Percentiles rank a stretch among this genome's conserved stretches.
These are phyloP conservation scores for Caenorhabditis wallacei DNA, from an alignment of 2,888 invertebrate genomes.

Conservation along the genomic window DNA sequence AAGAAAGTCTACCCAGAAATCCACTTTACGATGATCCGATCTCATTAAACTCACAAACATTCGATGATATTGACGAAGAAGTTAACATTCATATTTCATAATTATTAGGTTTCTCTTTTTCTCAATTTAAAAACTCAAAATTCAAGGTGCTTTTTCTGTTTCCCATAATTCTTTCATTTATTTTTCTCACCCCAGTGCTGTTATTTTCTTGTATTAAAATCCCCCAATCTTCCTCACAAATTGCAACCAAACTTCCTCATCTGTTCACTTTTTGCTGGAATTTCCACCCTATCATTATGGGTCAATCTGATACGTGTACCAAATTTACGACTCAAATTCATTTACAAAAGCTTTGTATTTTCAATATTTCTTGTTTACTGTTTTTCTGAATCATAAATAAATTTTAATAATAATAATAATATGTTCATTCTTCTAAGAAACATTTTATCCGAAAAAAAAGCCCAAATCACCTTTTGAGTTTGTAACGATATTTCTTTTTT, in stretches of 20 bases:
- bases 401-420: background rate
- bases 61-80: constrained; percentile 63
- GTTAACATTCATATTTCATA: constrained; percentile 60
- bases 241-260: constrained; percentile 13
- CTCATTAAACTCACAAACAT: constrained; percentile 46
- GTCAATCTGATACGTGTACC: constrained; percentile 43
- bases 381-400: constrained; percentile 1
- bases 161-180: constrained; percentile 36
- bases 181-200: constrained; percentile 24
- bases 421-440: too few species aligned
- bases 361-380: constrained; percentile 9
- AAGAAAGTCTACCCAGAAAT: background rate
- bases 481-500: constrained; percentile 48
- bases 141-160: constrained; percentile 14
- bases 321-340: constrained; percentile 35
- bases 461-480: constrained; percentile 23
- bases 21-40: constrained; percentile 66
- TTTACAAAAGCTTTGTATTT: constrained; percentile 32
- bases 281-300: constrained; percentile 24
- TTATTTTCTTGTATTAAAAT: constrained; percentile 9
- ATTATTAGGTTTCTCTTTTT: constrained; percentile 11
- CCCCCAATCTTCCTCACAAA: background rate
- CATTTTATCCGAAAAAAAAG: too few species aligned
- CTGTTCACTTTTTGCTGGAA: constrained; percentile 32
- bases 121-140: constrained; percentile 11